These are phyloP conservation scores for Dascyllus trimaculatus DNA, from an alignment of 2,113 vertebrate genomes.

Conservation along the genomic window DNA sequence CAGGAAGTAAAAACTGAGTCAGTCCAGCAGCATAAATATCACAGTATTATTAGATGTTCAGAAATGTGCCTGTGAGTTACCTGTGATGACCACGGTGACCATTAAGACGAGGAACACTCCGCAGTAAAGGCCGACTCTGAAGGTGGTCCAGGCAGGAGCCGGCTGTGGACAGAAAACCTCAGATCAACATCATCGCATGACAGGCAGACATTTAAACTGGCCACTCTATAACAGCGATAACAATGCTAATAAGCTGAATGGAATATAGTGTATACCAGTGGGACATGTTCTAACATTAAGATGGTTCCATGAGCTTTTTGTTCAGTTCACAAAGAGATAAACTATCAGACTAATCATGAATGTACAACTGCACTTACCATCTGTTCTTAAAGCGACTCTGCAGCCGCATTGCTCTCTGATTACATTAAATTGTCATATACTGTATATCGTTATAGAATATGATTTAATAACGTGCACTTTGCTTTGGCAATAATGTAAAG, in stretches of 20 bases:
- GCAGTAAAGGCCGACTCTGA: constrained; percentile 96
- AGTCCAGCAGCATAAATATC: neutral
- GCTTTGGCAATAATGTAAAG: no score
- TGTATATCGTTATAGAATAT: no score
- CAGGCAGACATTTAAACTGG: neutral
- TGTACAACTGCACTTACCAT: no score
- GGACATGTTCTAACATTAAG: no score
- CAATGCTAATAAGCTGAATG: neutral
- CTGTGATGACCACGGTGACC: constrained; percentile 92
- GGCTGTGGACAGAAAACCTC: constrained; percentile 84
- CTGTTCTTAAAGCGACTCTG: no score
- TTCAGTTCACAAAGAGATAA: no score
- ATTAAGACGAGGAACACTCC: constrained; percentile 94
- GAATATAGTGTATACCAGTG: neutral
- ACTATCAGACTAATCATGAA: no score
- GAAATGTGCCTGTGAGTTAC: constrained; percentile 72
- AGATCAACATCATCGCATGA: neutral
- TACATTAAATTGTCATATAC: no score
- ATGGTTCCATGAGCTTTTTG: no score
- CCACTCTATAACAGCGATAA: neutral
- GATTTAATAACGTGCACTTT: no score
- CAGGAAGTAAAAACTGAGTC: constrained; percentile 37
- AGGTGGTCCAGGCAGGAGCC: constrained; percentile 98
- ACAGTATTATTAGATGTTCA: neutral
- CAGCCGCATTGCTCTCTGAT: no score